Conservation (phyloP, 2,113 vertebrate species). For the Oreochromis spilurus region DNA sequence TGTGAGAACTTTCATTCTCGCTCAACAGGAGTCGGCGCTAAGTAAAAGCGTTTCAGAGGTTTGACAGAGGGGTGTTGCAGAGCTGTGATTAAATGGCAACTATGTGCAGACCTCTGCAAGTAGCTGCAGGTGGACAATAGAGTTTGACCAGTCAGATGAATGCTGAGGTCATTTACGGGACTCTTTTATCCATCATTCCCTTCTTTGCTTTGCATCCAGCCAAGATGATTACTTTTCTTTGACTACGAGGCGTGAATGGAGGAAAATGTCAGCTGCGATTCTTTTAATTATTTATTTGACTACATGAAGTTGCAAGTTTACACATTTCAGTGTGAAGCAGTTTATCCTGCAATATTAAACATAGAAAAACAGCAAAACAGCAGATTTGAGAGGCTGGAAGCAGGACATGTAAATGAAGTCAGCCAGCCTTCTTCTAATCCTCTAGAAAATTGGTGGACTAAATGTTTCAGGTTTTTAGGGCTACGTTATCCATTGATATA, state of each 20-base stretch:
- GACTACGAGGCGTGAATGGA: not conserved
- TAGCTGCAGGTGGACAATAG: conserved; percentile 14
- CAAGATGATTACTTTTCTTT: not conserved
- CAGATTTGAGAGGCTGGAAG: not conserved
- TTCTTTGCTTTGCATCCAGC: not conserved
- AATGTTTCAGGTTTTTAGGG: not conserved
- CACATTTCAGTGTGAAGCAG: not conserved
- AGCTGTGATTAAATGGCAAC: conserved; percentile 51
- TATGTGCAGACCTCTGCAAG: conserved; percentile 41
- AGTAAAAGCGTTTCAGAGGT: conserved; percentile 44
- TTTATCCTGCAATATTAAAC: not conserved
- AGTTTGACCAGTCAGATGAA: not conserved
- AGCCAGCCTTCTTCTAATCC: not conserved
- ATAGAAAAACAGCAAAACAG: not conserved
- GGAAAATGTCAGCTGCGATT: not conserved
- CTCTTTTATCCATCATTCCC: conserved; percentile 8
- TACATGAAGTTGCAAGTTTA: not conserved
- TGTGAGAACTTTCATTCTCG: conserved; percentile 63
- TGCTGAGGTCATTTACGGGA: conserved; percentile 10
- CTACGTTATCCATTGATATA: not conserved
- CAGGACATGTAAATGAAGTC: not conserved
- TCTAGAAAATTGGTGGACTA: not conserved
- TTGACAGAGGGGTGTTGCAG: conserved; percentile 60
- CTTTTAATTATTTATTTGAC: not conserved
- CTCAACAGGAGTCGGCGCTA: conserved; percentile 46